These are phyloP conservation scores for Trichechus manatus DNA, from an alignment of 2,113 vertebrate species.

Conservation along the genomic window DNA sequence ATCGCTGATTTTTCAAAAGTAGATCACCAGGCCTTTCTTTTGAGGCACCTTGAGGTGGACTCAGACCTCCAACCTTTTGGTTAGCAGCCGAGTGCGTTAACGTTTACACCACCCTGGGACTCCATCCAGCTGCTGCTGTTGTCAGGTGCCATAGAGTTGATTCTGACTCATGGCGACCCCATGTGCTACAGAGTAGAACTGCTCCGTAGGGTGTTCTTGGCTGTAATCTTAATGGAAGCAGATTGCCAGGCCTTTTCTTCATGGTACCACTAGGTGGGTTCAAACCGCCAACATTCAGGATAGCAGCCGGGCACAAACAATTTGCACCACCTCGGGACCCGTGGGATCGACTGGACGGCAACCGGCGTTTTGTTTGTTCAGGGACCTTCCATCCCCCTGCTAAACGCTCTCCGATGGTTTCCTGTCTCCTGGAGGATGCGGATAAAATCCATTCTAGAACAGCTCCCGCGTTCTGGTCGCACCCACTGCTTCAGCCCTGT, in stretches of 20 bases:
- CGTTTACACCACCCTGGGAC: neutral
- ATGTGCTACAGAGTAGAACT: neutral
- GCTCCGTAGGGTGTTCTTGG: neutral
- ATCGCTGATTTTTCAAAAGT: neutral
- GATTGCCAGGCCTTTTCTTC: neutral
- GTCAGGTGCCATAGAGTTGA: neutral
- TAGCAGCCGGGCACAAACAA: neutral
- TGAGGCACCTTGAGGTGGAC: neutral
- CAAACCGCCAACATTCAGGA: neutral
- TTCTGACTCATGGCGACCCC: neutral
- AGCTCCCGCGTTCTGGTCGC: neutral
- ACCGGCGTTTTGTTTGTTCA: too few species aligned
- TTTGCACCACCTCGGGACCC: neutral
- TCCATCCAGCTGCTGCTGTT: neutral
- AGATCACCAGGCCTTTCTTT: neutral
- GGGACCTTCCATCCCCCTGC: neutral
- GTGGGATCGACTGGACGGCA: too few species aligned
- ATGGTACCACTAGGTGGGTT: neutral
- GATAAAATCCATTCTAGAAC: neutral
- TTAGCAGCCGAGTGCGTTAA: neutral
- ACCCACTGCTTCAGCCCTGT: accelerated
- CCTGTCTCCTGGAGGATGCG: neutral
- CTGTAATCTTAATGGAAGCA: neutral
- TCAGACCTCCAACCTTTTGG: neutral
- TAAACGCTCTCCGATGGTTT: neutral